Evolutionary conservation across 2,113 vertebrate genomes (phyloP), one percentile per base, ranked within the genome.

Genomic region (Thunnus maccoyii): DNA sequence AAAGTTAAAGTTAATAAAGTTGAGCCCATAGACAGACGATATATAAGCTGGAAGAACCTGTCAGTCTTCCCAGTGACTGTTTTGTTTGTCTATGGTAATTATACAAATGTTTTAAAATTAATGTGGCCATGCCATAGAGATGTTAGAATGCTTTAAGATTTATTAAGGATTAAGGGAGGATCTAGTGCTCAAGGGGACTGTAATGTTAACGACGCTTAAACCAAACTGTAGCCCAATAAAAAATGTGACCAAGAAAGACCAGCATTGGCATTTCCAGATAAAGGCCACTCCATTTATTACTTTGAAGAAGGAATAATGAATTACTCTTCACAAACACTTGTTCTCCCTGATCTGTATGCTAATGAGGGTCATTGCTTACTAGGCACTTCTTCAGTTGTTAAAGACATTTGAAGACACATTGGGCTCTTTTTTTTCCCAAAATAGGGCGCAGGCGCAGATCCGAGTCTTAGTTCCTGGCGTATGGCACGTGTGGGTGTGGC

Each of bases 281-380:
- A 80, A 85, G 75, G 47, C 55, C 41, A 61, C 13, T 85, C 60
- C 3, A 51, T 87, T 87, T 81, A 84, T 60, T 56, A 56, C 71
- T 71, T 77, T 66, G 67, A 79, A 68, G 75, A 72, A 67, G 74
- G 61, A 81, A 68, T 12, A 22, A 52, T 83, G 50, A 87, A 87
- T 82, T 87, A 71, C 69, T 86, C 58, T 81, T 85, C 54, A 80
- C 69, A 84, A 82, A 89, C 82, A 83, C 80, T 87, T 87, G 76
- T 65, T 72, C 72, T 64, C 80, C 72, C 76, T 88, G 84, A 88
- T 82, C 75, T 88, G 79, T 87, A 88, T 89, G 78, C 72, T 87
- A 78, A 91, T 84, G 85, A 81, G 76, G 44, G 25, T 22, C 62
- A 58, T 57, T 84, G 78, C 85, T 92, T 86, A 85, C 66, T 48